Base-by-base conservation (phyloP, 2,797 vertebrate genomes). In the Mallotus villosus region DNA sequence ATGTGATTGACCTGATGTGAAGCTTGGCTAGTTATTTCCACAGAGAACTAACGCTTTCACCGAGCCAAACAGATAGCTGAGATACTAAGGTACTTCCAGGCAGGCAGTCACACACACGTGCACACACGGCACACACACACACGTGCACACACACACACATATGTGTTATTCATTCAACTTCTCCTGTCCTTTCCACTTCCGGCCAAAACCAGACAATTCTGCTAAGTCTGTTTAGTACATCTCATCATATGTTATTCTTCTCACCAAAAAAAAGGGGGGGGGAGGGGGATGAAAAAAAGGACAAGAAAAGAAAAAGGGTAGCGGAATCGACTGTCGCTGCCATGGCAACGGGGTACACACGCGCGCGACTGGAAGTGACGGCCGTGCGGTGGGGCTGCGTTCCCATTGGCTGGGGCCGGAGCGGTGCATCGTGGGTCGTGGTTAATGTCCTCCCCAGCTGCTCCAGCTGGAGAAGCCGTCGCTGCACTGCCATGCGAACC, bases 391-490 rank as follows among this genome's bases (percentile, higher is more conserved):
- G 51, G 19, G 51, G 80, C 76, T 82, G 70, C 75, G 68, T 77
- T 82, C 80, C 78, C 74, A 82, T 84, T 84, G 82, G 82, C 80
- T 77, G 74, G 58, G 72, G 71, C 63, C 3, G 41, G 37, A 81
- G 73, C 82, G 68, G 75, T 77, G 76, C 73, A 78, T 74, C 77
- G 76, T 81, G 81, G 81, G 78, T 79, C 58, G 69, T 55, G 12
- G 29, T 34, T 81, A 84, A 84, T 84, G 71, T 82, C 73, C 75
- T 77, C 70, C 71, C 70, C 83, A 84, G 83, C 81, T 84, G 83
- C 63, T 67, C 16, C 76, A 70, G 83, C 78, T 84, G 83, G 82
- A 82, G 73, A 82, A 84, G 57, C 80, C 67, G 82, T 81, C 79
- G 79, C 79, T 81, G 74, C 72, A 12, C 69, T 17, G 73, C 55